phyloP scores from a whole-genome alignment of 1,140 invertebrate genomes.

The Conus ventricosus region DNA sequence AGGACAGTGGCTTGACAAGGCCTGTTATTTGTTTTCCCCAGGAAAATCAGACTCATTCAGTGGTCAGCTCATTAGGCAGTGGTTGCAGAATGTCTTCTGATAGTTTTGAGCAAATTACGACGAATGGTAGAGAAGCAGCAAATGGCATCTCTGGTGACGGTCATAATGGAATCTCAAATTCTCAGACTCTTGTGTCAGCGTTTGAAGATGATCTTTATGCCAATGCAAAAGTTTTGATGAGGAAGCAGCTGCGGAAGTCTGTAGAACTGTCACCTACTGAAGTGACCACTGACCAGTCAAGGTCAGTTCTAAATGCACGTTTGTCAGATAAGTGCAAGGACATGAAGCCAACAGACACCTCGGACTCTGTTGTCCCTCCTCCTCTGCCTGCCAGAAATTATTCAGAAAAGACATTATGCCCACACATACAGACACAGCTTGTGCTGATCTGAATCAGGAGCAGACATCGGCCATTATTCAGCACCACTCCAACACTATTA shows the following conservation, averaged over 20 bases:
- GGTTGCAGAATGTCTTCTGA: conserved; percentile 12
- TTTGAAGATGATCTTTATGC: conserved; percentile 48
- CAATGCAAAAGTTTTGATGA: conserved; percentile 48
- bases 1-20: conserved; percentile 48
- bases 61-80: conserved; percentile 23
- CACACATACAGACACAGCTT: neutral
- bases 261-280: neutral
- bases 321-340: neutral
- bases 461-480: neutral
- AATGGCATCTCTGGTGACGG: too few relatives aligned
- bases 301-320: neutral
- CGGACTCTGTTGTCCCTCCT: conserved; percentile 23
- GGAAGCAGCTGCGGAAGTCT: conserved; percentile 35
- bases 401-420: conserved; percentile 11
- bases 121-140: neutral
- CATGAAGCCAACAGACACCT: neutral
- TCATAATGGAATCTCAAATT: neutral
- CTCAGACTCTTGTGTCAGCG: neutral
- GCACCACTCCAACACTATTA: neutral
- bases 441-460: neutral
- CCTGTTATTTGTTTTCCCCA: conserved; percentile 35
- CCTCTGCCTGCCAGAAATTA: conserved; percentile 41
- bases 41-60: conserved; percentile 20
- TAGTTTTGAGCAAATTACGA: neutral
- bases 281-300: neutral